Evolutionary conservation across 1,140 invertebrate genomes (phyloP).

Genomic region (Plutomurus gul): DNA sequence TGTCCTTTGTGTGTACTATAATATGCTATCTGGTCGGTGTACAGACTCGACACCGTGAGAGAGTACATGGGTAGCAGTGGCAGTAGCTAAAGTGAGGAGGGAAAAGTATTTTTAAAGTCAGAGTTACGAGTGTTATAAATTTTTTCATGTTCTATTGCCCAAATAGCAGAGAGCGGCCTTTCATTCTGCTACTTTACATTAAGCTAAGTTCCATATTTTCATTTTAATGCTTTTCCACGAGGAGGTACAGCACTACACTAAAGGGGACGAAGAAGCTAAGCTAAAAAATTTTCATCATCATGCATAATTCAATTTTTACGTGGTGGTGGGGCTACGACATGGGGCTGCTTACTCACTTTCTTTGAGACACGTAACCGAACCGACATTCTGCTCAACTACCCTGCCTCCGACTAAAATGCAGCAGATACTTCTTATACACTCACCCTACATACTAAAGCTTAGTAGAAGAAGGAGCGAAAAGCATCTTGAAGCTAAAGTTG

Average conservation of each 20-base stretch:
- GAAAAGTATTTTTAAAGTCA: conserved; percentile 26
- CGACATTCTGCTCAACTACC: no score
- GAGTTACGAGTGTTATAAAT: conserved; percentile 28
- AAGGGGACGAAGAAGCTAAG: background rate
- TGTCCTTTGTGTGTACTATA: no score
- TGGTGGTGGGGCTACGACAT: background rate
- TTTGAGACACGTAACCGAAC: background rate
- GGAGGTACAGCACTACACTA: no score
- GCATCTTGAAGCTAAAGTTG: background rate
- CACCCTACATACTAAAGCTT: no score
- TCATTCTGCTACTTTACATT: background rate
- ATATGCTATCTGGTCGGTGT: no score
- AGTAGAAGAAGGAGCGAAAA: no score
- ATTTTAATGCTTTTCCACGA: conserved; percentile 29
- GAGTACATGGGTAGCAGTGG: background rate
- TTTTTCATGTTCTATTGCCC: conserved; percentile 22
- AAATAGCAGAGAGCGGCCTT: background rate
- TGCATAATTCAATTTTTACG: conserved; percentile 36
- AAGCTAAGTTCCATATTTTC: conserved; percentile 28
- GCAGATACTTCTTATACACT: no score
- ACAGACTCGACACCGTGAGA: background rate
- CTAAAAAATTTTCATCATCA: conserved; percentile 35
- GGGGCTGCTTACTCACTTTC: background rate
- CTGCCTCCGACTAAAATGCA: no score
- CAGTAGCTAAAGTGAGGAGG: background rate